phyloP scores from a whole-genome alignment of 1,140 invertebrate genomes.

The Trichonephila clavipes region DNA sequence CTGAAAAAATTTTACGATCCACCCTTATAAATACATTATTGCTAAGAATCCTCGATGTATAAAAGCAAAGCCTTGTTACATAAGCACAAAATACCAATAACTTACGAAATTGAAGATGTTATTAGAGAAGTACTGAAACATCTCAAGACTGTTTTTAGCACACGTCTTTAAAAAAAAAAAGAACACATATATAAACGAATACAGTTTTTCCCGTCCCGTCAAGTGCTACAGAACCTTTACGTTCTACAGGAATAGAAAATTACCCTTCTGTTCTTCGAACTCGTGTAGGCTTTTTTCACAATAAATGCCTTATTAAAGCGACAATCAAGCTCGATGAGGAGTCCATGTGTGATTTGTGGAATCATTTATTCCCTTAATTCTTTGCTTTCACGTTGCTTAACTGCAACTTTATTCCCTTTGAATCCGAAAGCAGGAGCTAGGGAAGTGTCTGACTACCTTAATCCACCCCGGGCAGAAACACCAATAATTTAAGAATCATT shows the following conservation, averaged over 20 bases:
- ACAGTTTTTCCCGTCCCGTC: not conserved
- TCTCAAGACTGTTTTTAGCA: no score
- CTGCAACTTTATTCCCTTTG: not conserved
- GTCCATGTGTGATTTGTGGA: no score
- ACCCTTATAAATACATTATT: no score
- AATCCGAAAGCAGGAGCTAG: not conserved
- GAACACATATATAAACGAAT: not conserved
- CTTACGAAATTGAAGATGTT: no score
- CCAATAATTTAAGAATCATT: conserved; percentile 47
- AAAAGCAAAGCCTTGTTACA: no score
- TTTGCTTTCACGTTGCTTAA: no score
- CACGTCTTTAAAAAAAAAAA: no score
- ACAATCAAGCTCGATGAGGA: not conserved
- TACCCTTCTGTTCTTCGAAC: not conserved
- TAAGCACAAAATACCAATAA: no score
- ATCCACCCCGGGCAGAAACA: not conserved
- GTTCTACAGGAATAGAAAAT: not conserved
- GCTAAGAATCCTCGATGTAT: no score
- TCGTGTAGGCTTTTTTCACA: not conserved
- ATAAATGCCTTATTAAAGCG: conserved; percentile 1
- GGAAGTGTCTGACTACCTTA: not conserved
- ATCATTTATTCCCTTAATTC: no score
- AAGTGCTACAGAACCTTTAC: not conserved
- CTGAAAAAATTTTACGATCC: no score
- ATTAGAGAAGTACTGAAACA: no score